Evolutionary conservation across 1,140 invertebrate genomes (phyloP), one percentile per base, ranked within the genome.

Genomic region (Hetaerina americana): DNA sequence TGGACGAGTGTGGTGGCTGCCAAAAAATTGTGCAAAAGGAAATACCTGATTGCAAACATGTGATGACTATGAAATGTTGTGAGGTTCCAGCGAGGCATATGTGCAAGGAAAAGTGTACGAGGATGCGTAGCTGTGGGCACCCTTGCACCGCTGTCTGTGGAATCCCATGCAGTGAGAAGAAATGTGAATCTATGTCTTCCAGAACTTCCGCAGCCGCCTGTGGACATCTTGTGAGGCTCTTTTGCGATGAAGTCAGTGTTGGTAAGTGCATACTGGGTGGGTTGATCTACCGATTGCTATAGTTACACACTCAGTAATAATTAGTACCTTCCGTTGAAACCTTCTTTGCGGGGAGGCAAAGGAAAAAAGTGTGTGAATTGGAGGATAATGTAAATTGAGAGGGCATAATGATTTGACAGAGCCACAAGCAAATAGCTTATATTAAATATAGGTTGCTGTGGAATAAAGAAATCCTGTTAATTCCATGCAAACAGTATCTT

Each of bases 41-140:
- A 5, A 77, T 87, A 26, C 78, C 77, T 1, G 70, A 74, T 5
- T 86, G 85, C 76, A 76, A 78, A 0, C 85, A 86, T 73, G 74
- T 70, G 66, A 72, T 82, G 1, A 77, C 74, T 70, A 70, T 82
- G 1, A 70, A 76, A 71, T 85, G 84, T 74, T 72, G 70, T 27
- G 31, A 75, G 68, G 72, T 49, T 26, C 73, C 80, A 0, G 74
- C 71, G 5, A 75, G 77, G 8, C 68, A 66, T 2, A 25, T 76
- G 15, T 86, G 85, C 71, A 76, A 27, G 5, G 27, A 71, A 24
- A 74, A 71, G 57, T 85, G 84, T 73, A 76, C 77, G 26, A 76
- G 78, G 10, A 40, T 27, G 0, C 71, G 85, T 66, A 3, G 72
- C 8, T 85, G 85, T 77, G 83, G 83, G 0, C 84, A 86, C 75